Conservation (phyloP, 2,113 vertebrate species). For the Sceloporus undulatus region DNA sequence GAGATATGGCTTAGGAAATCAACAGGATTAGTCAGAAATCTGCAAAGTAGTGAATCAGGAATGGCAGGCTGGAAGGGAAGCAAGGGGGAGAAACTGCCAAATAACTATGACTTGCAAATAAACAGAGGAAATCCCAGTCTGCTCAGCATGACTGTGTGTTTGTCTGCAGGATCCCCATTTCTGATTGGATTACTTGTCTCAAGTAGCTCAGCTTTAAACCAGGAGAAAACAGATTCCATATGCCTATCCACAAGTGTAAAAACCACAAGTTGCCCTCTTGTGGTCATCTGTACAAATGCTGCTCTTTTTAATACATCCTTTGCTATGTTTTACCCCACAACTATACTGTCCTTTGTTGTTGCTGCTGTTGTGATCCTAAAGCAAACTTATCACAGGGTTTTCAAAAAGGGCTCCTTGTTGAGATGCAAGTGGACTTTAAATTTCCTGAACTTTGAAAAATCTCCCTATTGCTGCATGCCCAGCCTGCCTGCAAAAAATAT, state of each 20-base stretch:
- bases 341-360: too few relatives aligned
- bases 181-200: not conserved
- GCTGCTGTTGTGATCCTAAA: too few relatives aligned
- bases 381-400: too few relatives aligned
- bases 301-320: not conserved
- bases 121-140: not conserved
- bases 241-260: not conserved
- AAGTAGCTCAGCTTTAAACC: not conserved
- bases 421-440: too few relatives aligned
- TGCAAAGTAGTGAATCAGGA: not conserved
- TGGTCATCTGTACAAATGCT: not conserved
- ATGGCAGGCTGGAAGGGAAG: not conserved
- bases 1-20: too few relatives aligned
- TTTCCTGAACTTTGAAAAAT: too few relatives aligned
- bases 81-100: not conserved
- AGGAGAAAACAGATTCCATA: not conserved
- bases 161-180: not conserved
- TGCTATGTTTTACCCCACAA: too few relatives aligned
- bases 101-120: not conserved
- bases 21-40: not conserved
- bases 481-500: too few relatives aligned
- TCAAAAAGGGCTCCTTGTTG: too few relatives aligned
- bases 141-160: not conserved
- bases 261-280: slow-evolving; percentile 12
- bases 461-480: too few relatives aligned